These are phyloP conservation scores for Chaetodon trifascialis DNA, from an alignment of 2,113 vertebrate genomes.

Conservation along the genomic window DNA sequence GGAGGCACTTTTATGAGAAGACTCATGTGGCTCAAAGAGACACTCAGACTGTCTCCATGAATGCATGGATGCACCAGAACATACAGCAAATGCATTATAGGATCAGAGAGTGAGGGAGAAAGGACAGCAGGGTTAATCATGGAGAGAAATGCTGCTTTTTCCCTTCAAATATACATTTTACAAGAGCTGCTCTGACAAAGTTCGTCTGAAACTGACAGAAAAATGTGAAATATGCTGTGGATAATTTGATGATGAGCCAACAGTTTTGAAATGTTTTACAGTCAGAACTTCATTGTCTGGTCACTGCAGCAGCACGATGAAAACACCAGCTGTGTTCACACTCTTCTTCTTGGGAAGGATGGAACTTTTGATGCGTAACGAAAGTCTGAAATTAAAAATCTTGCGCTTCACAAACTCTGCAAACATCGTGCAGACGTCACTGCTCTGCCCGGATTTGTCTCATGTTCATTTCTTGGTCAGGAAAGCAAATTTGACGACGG, in stretches of 20 bases:
- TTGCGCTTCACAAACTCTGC: neutral
- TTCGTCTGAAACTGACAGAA: neutral
- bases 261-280: neutral
- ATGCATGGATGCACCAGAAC: neutral
- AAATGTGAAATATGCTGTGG: neutral
- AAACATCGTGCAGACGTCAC: neutral
- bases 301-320: too few species aligned
- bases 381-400: neutral
- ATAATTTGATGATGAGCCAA: neutral
- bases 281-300: neutral
- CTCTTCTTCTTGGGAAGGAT: neutral
- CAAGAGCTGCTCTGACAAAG: neutral
- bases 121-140: neutral
- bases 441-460: neutral
- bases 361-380: neutral
- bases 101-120: neutral
- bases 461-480: neutral
- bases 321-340: neutral
- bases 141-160: neutral
- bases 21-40: neutral
- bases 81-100: conserved; percentile 15
- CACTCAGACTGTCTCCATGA: neutral
- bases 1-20: neutral
- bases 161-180: conserved; percentile 15
- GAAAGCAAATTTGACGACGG: neutral